phyloP scores from a whole-genome alignment of 2,888 invertebrate genomes.

The Diarsia rubi region DNA sequence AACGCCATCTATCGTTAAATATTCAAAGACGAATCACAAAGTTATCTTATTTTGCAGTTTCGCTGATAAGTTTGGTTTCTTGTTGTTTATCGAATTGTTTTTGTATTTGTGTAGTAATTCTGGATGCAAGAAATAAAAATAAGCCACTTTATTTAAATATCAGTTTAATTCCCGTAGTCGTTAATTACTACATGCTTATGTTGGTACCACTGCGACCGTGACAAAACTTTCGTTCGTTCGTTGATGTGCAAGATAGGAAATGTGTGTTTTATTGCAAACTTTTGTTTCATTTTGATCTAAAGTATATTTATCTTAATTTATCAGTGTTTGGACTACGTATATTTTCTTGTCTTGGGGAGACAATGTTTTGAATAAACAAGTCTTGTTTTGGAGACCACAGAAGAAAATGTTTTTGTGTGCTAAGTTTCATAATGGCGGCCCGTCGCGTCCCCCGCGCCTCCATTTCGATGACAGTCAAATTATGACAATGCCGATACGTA shows the following conservation, averaged over 20 bases:
- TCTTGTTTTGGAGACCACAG: constrained; percentile 61
- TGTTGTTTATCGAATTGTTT: neutral
- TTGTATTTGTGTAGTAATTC: neutral
- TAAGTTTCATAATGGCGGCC: constrained; percentile 92
- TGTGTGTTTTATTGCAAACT: constrained; percentile 74
- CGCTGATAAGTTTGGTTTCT: neutral
- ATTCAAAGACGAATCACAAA: constrained; percentile 8
- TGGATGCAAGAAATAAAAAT: neutral
- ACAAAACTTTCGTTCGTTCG: constrained; percentile 83
- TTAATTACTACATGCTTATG: constrained; percentile 56
- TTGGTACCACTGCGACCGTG: constrained; percentile 81
- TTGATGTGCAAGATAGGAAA: constrained; percentile 79
- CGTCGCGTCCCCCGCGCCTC: constrained; percentile 93
- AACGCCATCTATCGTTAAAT: constrained; percentile 66
- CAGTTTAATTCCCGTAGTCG: constrained; percentile 41
- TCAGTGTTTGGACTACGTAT: constrained; percentile 47
- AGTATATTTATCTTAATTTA: constrained; percentile 63
- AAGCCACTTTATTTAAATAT: neutral
- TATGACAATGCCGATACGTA: constrained; percentile 89
- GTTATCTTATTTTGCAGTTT: too few species aligned
- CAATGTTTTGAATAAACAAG: constrained; percentile 53
- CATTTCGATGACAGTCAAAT: constrained; percentile 92
- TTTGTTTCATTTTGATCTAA: constrained; percentile 54
- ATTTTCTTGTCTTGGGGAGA: constrained; percentile 35
- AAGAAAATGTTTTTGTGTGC: constrained; percentile 89